A percentile compares a stretch with the other conserved stretches of the same genome.
phyloP scores from a whole-genome alignment of 2,888 invertebrate genomes.

The Dorcus parallelipipedus region DNA sequence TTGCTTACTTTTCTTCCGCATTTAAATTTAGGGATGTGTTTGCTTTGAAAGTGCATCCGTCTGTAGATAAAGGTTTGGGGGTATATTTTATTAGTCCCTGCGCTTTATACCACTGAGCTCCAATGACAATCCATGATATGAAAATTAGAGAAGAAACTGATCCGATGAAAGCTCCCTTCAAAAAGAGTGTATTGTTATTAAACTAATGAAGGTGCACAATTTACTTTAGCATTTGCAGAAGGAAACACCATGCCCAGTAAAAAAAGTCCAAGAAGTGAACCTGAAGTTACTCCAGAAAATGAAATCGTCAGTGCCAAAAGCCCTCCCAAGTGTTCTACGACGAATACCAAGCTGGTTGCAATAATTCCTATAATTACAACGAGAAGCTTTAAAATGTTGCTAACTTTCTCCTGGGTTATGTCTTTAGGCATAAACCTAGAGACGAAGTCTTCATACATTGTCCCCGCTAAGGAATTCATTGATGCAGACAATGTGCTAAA shows the following conservation, averaged over 20 bases:
- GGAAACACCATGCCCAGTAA: slow-evolving; percentile 66
- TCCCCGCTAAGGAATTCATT: slow-evolving; percentile 58
- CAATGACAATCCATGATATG: slow-evolving; percentile 20
- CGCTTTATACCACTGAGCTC: slow-evolving; percentile 29
- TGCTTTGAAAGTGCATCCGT: slow-evolving; percentile 23
- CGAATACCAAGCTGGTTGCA: slow-evolving; percentile 68
- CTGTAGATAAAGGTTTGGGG: slow-evolving; percentile 28
- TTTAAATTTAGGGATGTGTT: too few species aligned
- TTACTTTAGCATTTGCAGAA: slow-evolving; percentile 57
- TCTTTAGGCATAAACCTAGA: slow-evolving; percentile 52
- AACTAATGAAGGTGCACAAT: too few species aligned
- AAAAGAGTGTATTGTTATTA: not conserved
- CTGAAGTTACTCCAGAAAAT: slow-evolving; percentile 61
- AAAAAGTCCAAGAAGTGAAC: slow-evolving; percentile 64
- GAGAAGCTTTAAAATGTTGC: slow-evolving; percentile 57
- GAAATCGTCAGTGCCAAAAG: slow-evolving; percentile 63
- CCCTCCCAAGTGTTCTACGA: slow-evolving; percentile 61
- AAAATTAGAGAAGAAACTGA: slow-evolving; percentile 8
- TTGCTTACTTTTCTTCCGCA: too few species aligned
- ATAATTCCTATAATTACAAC: slow-evolving; percentile 56
- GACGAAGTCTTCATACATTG: slow-evolving; percentile 61
- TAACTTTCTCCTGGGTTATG: slow-evolving; percentile 53
- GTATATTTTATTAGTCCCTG: slow-evolving; percentile 25
- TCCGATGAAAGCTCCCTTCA: slow-evolving; percentile 14
- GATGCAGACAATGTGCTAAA: slow-evolving; percentile 18